Conservation (phyloP, 2,888 invertebrate genomes). For the Lampropteryx suffumata region DNA sequence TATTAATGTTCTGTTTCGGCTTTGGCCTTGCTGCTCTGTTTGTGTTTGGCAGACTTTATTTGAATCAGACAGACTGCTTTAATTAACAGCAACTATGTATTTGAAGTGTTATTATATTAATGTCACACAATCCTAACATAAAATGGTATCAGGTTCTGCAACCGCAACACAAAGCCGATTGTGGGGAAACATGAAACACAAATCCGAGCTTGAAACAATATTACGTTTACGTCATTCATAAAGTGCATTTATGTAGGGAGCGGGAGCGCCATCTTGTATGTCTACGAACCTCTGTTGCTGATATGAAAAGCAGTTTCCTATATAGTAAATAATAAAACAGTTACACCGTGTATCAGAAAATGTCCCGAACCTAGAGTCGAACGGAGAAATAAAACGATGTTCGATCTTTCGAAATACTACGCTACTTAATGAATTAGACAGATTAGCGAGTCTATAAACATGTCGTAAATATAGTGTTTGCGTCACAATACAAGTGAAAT, state of each 20-base stretch:
- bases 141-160: conserved; percentile 47
- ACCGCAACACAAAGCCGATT: conserved; percentile 52
- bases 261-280: conserved; percentile 63
- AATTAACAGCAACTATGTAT: conserved; percentile 20
- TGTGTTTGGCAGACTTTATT: conserved; percentile 40
- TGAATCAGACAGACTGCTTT: conserved; percentile 19
- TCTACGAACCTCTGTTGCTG: conserved; percentile 66
- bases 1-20: conserved; percentile 50
- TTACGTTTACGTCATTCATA: conserved; percentile 71
- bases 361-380: conserved; percentile 9
- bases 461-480: conserved; percentile 24
- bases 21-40: conserved; percentile 61
- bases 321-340: conserved; percentile 67
- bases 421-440: conserved; percentile 18
- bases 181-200: conserved; percentile 55
- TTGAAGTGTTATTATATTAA: conserved; percentile 39
- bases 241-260: conserved; percentile 68
- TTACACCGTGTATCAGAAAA: conserved; percentile 22
- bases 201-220: conserved; percentile 63
- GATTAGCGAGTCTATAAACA: conserved; percentile 26
- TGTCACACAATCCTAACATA: conserved; percentile 41
- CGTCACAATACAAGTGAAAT: conserved; percentile 19
- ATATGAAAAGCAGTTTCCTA: conserved; percentile 77
- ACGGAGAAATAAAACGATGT: conserved; percentile 14
- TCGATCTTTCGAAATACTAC: conserved; percentile 17